Evolutionary conservation across 2,797 vertebrate genomes (phyloP).

Genomic region (Balearica regulorum): DNA sequence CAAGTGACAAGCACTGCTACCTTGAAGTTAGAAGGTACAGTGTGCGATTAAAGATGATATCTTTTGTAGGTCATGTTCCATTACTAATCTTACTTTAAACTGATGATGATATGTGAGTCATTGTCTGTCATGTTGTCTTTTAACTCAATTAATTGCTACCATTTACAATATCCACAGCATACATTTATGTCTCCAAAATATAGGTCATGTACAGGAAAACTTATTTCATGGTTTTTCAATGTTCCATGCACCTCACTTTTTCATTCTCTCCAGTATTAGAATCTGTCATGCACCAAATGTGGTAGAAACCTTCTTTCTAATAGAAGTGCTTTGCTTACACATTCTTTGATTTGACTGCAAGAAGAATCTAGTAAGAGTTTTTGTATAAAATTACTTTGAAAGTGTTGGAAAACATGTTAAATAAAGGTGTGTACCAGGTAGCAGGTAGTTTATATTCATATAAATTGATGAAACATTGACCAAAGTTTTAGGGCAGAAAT

Average conservation of each 20-base stretch:
- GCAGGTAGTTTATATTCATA: neutral
- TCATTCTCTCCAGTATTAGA: neutral
- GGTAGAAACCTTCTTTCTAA: neutral
- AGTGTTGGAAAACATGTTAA: neutral
- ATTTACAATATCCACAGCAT: neutral
- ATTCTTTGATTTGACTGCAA: slow-evolving; percentile 3
- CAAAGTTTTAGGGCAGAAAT: neutral
- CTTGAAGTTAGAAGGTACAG: slow-evolving; percentile 86
- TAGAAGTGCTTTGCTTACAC: neutral
- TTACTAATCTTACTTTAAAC: slow-evolving; percentile 25
- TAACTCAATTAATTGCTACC: slow-evolving; percentile 58
- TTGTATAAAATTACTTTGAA: neutral
- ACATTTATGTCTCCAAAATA: neutral
- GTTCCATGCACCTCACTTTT: neutral
- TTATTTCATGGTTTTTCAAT: neutral
- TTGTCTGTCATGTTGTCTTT: slow-evolving; percentile 29
- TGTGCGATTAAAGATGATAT: neutral
- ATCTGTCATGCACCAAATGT: neutral
- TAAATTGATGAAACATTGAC: neutral
- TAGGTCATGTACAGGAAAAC: neutral
- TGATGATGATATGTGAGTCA: slow-evolving; percentile 9
- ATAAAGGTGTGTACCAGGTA: neutral
- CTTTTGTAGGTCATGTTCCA: neutral
- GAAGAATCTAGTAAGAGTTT: neutral
- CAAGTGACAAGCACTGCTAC: slow-evolving; percentile 88